Base-by-base conservation (phyloP, 2,888 invertebrate species). In the Auanema freiburgensis region DNA sequence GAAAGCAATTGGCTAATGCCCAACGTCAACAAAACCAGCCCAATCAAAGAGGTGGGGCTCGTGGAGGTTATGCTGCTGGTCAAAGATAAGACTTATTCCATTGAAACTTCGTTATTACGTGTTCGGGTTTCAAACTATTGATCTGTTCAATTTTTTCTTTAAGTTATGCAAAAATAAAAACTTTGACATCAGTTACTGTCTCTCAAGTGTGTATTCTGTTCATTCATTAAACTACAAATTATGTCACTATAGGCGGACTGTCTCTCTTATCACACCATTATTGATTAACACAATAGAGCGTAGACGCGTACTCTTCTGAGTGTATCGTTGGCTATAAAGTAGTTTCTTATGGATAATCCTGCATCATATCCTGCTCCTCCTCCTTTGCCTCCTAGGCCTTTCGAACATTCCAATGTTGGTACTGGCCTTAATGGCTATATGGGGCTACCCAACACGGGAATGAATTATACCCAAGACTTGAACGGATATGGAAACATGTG, bases 1-100 rank as follows among this genome's bases (percentile, higher is more conserved):
- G 77, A 60, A 68, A 69, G 57, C 59, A 59, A 49, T 67, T 59
- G 42, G 33, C 33, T 33, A 33, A 33, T 33, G 33, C 33, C 33
- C 18, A 16, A 18, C 21, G 18, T 46, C 3, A 16, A 6, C 18
- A 16, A 33, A 33, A 33, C 33, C 33, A 51, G 40, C 43, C 52
- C 6, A 21, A 11, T 23, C 58, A 53, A 23, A 57, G 63, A 24
- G 57, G 44, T 41, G 52, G 60, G 64, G 67, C 12, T 49, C 59
- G 49, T n/a, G 53, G 63, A 42, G 51, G 57, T 11, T n/a, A n/a
- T 6, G 46, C 33, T 33, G 49, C 16, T 11, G 49, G 49, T 8
- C 21, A 46, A 46, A 21, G 49, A 46, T 46, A 21, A 46, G 23
- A 33, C 4, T 33, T 5, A 33, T 33, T 33, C 33, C 33, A 33